Percentiles rank a stretch among this genome's conserved stretches.
Evolutionary conservation across 2,113 vertebrate species (phyloP).

Genomic region (Delphinus delphis): DNA sequence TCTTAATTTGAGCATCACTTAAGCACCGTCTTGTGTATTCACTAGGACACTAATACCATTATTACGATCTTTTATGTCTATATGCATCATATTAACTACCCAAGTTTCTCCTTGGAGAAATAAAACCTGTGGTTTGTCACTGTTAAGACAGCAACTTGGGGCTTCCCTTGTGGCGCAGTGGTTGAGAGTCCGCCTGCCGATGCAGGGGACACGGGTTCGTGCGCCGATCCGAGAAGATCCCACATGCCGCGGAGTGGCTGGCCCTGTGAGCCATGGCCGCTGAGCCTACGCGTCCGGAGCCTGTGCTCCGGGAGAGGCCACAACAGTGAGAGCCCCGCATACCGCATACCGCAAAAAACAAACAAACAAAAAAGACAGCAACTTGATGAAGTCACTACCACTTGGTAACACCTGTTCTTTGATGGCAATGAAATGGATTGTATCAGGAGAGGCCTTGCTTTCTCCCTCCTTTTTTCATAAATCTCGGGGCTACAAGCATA

Average conservation of each 20-base stretch:
- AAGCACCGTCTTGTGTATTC: not conserved
- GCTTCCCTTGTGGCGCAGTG: too few relatives aligned
- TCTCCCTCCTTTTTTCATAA: not conserved
- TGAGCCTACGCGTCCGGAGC: too few relatives aligned
- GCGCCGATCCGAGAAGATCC: too few relatives aligned
- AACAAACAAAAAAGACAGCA: not conserved
- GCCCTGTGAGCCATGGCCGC: too few relatives aligned
- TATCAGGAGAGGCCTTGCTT: not conserved
- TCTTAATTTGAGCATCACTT: not conserved
- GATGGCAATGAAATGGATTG: not conserved
- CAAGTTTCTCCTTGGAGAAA: not conserved
- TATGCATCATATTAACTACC: not conserved
- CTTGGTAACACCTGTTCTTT: not conserved
- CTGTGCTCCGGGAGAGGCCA: too few relatives aligned
- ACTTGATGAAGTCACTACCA: not conserved
- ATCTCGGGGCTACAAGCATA: not conserved
- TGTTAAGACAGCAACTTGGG: not conserved
- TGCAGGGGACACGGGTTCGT: too few relatives aligned
- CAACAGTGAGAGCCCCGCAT: too few relatives aligned
- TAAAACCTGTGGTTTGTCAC: not conserved
- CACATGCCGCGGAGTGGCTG: too few relatives aligned
- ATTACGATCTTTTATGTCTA: not conserved
- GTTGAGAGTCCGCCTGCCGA: too few relatives aligned
- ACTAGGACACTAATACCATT: not conserved
- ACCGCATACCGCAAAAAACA: too few relatives aligned